phyloP scores from a whole-genome alignment of 2,888 invertebrate species.

The Hypena proboscidalis region DNA sequence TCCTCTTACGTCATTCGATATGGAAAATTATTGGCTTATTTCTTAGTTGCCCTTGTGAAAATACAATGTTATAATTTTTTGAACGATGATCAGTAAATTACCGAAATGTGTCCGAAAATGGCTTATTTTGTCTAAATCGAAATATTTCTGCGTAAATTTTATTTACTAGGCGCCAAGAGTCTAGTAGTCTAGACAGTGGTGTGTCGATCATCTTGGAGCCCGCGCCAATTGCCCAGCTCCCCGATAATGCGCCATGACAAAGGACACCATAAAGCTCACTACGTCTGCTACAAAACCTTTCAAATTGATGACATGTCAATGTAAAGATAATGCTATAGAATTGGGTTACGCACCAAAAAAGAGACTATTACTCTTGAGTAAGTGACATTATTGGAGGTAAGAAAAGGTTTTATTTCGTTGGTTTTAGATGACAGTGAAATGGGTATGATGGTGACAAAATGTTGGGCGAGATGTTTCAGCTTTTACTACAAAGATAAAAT shows the following conservation, averaged over 20 bases:
- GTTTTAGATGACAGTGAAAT: no score
- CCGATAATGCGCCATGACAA: slow-evolving; percentile 24
- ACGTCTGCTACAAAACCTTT: slow-evolving; percentile 10
- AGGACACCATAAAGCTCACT: slow-evolving; percentile 20
- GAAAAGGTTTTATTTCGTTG: no score
- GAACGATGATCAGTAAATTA: not conserved
- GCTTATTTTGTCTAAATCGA: not conserved
- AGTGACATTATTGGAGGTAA: no score
- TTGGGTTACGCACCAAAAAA: slow-evolving; percentile 2
- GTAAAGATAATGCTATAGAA: not conserved
- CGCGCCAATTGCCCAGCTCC: slow-evolving; percentile 31
- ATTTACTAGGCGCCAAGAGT: slow-evolving; percentile 40
- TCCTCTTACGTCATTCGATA: no score
- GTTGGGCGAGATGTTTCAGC: no score
- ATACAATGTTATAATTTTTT: slow-evolving; percentile 2
- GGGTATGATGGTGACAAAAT: no score
- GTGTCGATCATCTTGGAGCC: slow-evolving; percentile 37
- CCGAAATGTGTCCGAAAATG: not conserved
- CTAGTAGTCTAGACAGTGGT: slow-evolving; percentile 44
- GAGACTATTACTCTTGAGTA: not conserved
- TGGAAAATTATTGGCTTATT: no score
- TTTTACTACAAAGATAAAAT: no score
- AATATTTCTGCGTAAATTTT: slow-evolving; percentile 14
- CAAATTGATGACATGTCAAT: slow-evolving; percentile 14
- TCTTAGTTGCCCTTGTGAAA: no score